phyloP scores from a whole-genome alignment of 2,888 invertebrate genomes.

The Patella caerulea region DNA sequence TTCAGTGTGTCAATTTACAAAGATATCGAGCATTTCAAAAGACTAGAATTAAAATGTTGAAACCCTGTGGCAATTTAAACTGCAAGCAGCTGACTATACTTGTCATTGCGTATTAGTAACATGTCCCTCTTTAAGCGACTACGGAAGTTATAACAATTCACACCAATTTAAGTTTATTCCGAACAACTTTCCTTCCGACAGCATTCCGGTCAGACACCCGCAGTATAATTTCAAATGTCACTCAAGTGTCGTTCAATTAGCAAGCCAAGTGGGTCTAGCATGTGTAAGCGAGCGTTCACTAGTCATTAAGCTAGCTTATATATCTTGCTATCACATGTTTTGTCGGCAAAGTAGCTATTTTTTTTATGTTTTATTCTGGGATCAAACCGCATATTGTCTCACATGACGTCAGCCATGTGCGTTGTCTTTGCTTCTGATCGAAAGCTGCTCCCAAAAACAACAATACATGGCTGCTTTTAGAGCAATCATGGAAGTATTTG shows the following conservation, averaged over 20 bases:
- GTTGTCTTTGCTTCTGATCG: too few species aligned
- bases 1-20: too few species aligned
- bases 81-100: neutral
- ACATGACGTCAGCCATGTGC: too few species aligned
- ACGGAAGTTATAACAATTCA: slow-evolving; percentile 4
- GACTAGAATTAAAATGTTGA: neutral
- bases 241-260: slow-evolving; percentile 7
- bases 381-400: too few species aligned
- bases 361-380: too few species aligned
- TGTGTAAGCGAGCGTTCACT: neutral
- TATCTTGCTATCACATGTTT: too few species aligned
- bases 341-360: too few species aligned
- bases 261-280: neutral
- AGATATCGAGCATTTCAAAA: too few species aligned
- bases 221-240: neutral
- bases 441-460: too few species aligned
- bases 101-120: neutral
- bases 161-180: neutral
- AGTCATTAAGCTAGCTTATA: too few species aligned
- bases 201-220: neutral
- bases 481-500: too few species aligned
- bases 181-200: neutral
- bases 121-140: neutral
- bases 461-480: too few species aligned
- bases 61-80: neutral